These are phyloP conservation scores for Platichthys flesus DNA, from an alignment of 2,113 vertebrate species.

Conservation along the genomic window DNA sequence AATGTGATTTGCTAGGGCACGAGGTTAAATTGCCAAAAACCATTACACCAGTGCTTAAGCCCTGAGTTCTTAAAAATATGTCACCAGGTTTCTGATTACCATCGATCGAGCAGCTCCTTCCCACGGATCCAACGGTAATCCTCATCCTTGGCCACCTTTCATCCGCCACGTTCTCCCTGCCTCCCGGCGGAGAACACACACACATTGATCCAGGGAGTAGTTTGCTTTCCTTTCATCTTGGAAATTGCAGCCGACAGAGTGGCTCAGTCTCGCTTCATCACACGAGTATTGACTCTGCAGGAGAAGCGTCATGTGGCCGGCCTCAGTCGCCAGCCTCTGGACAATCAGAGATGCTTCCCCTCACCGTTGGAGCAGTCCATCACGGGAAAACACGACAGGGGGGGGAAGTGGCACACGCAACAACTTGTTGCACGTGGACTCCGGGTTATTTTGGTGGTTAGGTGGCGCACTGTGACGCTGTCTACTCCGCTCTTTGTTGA, in stretches of 20 bases:
- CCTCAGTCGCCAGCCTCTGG: background rate
- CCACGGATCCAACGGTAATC: background rate
- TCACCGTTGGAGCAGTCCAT: background rate
- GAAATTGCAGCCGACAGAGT: slow-evolving; percentile 38
- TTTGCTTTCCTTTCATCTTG: slow-evolving; percentile 21
- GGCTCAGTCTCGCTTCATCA: slow-evolving; percentile 37
- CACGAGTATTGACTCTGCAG: slow-evolving; percentile 26
- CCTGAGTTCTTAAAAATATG: background rate
- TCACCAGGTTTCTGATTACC: slow-evolving; percentile 25
- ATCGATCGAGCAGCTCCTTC: slow-evolving; percentile 32
- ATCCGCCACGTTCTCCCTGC: slow-evolving; percentile 14
- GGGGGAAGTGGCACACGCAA: background rate
- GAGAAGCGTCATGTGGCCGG: background rate
- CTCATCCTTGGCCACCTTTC: slow-evolving; percentile 36
- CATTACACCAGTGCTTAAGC: background rate
- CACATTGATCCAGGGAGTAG: slow-evolving; percentile 35
- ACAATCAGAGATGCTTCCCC: slow-evolving; percentile 1
- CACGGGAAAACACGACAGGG: background rate
- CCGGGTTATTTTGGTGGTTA: background rate
- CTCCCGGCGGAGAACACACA: slow-evolving; percentile 28
- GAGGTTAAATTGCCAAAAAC: slow-evolving; percentile 18
- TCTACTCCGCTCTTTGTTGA: slow-evolving; percentile 31
- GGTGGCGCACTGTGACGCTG: slow-evolving; percentile 21
- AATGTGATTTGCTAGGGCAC: background rate
- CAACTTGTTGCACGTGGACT: background rate